Conservation (phyloP, 1,140 invertebrate species). For the Lepidurus packardi region DNA sequence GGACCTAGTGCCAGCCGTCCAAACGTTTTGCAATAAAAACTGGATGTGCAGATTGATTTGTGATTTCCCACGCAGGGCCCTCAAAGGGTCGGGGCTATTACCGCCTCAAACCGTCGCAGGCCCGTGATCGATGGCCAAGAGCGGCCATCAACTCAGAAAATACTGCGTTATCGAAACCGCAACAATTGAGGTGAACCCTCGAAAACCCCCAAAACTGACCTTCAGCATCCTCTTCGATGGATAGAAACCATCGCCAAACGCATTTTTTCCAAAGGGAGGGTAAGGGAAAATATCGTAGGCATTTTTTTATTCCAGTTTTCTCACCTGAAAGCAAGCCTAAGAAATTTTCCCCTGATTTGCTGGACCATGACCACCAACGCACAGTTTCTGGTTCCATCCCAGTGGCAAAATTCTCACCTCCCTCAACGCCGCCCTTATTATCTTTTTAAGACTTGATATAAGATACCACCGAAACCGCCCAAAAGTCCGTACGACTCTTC, state of each 20-base stretch:
- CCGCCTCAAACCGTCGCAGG: background rate
- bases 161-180: slow-evolving; percentile 4
- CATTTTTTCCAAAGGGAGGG: background rate
- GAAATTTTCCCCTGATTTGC: background rate
- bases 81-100: slow-evolving; percentile 5
- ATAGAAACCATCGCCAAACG: background rate
- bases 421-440: slow-evolving; percentile 20
- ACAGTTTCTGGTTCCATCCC: background rate
- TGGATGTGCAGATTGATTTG: slow-evolving; percentile 1
- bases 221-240: background rate
- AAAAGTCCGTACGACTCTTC: background rate
- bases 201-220: background rate
- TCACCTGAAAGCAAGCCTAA: background rate
- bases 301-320: background rate
- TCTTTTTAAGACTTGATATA: slow-evolving; percentile 16
- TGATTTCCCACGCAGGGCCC: slow-evolving; percentile 6
- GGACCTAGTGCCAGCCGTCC: slow-evolving; percentile 15
- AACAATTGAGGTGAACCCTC: background rate
- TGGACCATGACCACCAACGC: background rate
- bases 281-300: background rate
- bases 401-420: slow-evolving; percentile 21
- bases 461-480: background rate
- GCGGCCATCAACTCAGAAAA: background rate
- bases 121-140: background rate
- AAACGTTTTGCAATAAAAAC: slow-evolving; percentile 16